Evolutionary conservation across 2,888 invertebrate genomes (phyloP).

Genomic region (Aporophyla nigra): DNA sequence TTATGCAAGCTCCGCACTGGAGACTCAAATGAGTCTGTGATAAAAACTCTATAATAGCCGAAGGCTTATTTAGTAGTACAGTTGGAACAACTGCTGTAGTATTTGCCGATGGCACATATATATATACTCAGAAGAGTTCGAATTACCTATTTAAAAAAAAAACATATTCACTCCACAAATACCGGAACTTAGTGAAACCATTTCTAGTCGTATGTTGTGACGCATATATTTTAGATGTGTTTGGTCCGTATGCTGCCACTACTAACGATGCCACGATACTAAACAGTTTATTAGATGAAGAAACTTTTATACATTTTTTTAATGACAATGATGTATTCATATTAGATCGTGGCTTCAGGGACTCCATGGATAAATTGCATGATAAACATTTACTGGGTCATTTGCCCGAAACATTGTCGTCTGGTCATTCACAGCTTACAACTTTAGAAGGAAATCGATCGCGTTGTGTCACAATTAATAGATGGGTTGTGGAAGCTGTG

Average conservation of each 20-base stretch:
- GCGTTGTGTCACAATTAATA: too few relatives aligned
- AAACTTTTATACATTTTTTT: constrained; percentile 4
- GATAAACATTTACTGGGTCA: constrained; percentile 7
- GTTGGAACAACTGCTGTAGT: constrained; percentile 1
- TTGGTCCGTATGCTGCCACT: constrained; percentile 9
- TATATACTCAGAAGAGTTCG: constrained; percentile 15
- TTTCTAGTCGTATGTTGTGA: constrained; percentile 11
- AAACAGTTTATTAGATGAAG: constrained; percentile 6
- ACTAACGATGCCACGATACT: background rate
- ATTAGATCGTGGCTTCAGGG: constrained; percentile 1
- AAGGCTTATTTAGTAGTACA: constrained; percentile 4
- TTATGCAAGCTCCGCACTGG: constrained; percentile 12
- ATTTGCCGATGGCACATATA: constrained; percentile 7
- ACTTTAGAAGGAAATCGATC: constrained; percentile 3
- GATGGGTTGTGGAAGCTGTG: constrained; percentile 11
- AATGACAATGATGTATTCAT: background rate
- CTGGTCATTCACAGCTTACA: constrained; percentile 8
- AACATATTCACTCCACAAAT: constrained; percentile 6
- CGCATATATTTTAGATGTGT: constrained; percentile 5
- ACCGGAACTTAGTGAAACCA: constrained; percentile 8
- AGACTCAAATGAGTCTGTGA: constrained; percentile 3
- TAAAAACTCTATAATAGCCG: constrained; percentile 3
- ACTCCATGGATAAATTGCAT: constrained; percentile 4
- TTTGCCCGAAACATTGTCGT: background rate
- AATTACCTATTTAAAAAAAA: constrained; percentile 9